phyloP scores from a whole-genome alignment of 1,140 invertebrate genomes.

The Sycobia sp. region DNA sequence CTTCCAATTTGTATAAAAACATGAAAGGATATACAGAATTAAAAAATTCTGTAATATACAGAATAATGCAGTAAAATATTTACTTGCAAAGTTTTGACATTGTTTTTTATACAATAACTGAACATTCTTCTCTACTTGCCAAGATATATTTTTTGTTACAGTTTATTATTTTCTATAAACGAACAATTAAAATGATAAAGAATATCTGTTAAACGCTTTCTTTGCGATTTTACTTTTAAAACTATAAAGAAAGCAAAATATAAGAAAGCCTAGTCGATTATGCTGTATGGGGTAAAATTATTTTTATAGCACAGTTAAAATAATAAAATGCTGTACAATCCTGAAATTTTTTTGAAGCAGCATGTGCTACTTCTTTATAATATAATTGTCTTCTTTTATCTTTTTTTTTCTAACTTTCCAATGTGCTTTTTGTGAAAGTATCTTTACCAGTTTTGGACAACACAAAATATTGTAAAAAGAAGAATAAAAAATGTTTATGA shows the following conservation, averaged over 20 bases:
- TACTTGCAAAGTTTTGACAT: conserved; percentile 24
- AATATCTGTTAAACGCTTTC: conserved; percentile 30
- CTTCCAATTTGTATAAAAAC: conserved; percentile 36
- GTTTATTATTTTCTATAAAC: conserved; percentile 21
- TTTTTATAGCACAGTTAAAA: conserved; percentile 40
- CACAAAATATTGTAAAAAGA: neutral
- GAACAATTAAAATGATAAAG: conserved; percentile 22
- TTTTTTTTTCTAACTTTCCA: conserved; percentile 32
- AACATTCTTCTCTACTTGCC: conserved; percentile 25
- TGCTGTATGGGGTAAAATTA: conserved; percentile 17
- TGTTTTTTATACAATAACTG: conserved; percentile 29
- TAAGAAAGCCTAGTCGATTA: conserved; percentile 22
- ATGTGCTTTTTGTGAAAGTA: neutral
- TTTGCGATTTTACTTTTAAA: conserved; percentile 24
- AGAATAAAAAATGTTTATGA: neutral
- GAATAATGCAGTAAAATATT: conserved; percentile 25
- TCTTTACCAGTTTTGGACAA: neutral
- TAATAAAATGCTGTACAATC: conserved; percentile 37
- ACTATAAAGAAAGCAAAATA: conserved; percentile 10
- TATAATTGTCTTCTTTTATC: conserved; percentile 34
- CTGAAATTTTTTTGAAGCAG: conserved; percentile 33
- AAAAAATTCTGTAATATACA: conserved; percentile 34
- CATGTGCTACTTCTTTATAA: conserved; percentile 32
- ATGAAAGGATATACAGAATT: conserved; percentile 39
- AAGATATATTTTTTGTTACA: conserved; percentile 21